Evolutionary conservation across 1,140 invertebrate genomes (phyloP).

Genomic region (Hypsibius dujardini): DNA sequence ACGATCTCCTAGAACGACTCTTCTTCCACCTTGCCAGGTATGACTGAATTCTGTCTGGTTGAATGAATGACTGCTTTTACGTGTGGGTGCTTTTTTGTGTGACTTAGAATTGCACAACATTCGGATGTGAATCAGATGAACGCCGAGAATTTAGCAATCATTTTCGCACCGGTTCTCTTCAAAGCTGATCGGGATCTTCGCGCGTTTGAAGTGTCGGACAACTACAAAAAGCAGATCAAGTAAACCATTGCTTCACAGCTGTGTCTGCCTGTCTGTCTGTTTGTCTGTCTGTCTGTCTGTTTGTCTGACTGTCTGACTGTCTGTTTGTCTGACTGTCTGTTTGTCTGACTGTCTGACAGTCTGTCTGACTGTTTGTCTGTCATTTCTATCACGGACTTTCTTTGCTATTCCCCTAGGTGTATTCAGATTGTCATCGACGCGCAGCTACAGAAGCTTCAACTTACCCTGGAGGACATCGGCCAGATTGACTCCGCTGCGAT

Average conservation of each 20-base stretch:
- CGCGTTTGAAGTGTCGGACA: conserved; percentile 66
- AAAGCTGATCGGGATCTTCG: conserved; percentile 63
- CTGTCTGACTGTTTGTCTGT: conserved; percentile 18
- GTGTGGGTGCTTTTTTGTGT: conserved; percentile 22
- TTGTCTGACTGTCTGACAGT: no score
- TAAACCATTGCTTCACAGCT: conserved; percentile 26
- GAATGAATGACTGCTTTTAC: conserved; percentile 15
- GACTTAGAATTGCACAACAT: conserved; percentile 51
- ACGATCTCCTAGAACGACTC: conserved; percentile 71
- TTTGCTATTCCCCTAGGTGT: conserved; percentile 38
- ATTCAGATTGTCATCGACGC: conserved; percentile 71
- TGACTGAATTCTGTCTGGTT: conserved; percentile 25
- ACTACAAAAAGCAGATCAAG: conserved; percentile 36
- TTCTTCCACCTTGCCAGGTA: conserved; percentile 75
- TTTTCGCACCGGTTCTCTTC: conserved; percentile 82
- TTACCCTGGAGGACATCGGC: conserved; percentile 66
- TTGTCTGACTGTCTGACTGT: neutral
- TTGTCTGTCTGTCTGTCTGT: neutral
- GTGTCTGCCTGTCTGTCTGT: conserved; percentile 20
- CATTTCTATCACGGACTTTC: neutral
- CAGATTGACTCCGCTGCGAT: conserved; percentile 62
- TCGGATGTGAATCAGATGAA: conserved; percentile 82
- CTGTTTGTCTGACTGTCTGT: no score
- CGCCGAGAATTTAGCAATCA: conserved; percentile 69
- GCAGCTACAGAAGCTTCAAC: conserved; percentile 51